Evolutionary conservation across 2,113 vertebrate species (phyloP).

Genomic region (Grammomys surdaster): DNA sequence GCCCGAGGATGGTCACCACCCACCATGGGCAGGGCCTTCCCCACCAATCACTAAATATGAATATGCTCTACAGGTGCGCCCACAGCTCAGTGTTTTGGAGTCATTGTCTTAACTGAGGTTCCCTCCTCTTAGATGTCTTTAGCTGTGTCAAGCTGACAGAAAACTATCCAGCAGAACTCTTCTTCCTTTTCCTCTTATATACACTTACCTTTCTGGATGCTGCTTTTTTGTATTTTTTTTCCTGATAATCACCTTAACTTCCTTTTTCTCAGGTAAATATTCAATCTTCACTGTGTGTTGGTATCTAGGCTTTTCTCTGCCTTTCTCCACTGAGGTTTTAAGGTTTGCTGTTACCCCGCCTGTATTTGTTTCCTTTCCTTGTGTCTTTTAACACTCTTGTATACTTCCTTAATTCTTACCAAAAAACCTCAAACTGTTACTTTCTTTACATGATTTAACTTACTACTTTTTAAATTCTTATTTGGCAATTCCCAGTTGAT

Average conservation of each 20-base stretch:
- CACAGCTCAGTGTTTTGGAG: not conserved
- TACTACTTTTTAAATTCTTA: not conserved
- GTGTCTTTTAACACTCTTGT: not conserved
- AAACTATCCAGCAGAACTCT: not conserved
- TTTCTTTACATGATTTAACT: slow-evolving; percentile 30
- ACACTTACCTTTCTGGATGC: not conserved
- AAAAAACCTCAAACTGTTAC: slow-evolving; percentile 5
- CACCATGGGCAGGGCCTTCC: not conserved
- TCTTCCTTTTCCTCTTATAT: not conserved
- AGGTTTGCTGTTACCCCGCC: not conserved
- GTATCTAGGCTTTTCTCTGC: not conserved
- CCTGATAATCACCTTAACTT: not conserved
- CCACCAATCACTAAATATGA: not conserved
- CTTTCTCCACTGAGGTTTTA: not conserved
- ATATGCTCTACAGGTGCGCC: not conserved
- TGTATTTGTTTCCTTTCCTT: not conserved
- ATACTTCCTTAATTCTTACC: slow-evolving; percentile 6
- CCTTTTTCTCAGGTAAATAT: not conserved
- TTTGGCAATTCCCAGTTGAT: not conserved
- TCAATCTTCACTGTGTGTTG: not conserved
- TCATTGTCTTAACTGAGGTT: not conserved
- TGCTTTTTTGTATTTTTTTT: not conserved
- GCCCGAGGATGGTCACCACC: not conserved
- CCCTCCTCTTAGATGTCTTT: not conserved
- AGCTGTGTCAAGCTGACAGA: not conserved